phyloP scores from a whole-genome alignment of 1,140 invertebrate species.

The Mya arenaria region DNA sequence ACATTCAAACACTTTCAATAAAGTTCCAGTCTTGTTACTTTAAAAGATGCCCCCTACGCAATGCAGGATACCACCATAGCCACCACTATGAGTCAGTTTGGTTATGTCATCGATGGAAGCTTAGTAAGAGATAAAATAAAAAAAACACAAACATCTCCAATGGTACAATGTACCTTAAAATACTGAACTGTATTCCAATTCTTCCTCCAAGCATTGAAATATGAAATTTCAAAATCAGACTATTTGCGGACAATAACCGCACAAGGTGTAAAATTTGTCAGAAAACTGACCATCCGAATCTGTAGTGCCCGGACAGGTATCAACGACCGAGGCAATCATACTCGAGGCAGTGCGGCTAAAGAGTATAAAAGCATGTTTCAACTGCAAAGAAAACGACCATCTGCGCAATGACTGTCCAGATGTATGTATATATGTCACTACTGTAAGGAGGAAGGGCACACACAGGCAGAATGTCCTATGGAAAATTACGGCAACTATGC shows the following conservation, averaged over 20 bases:
- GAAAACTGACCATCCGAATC: neutral
- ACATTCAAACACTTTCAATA: too few relatives aligned
- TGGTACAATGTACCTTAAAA: neutral
- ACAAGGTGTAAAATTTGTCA: neutral
- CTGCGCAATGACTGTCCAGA: neutral
- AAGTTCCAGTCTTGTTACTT: too few relatives aligned
- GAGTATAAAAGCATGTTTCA: neutral
- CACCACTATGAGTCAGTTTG: neutral
- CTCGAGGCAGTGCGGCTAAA: neutral
- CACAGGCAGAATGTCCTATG: neutral
- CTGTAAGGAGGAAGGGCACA: neutral
- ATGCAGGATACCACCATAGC: too few relatives aligned
- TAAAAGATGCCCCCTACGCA: too few relatives aligned
- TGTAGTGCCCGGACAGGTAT: too few relatives aligned
- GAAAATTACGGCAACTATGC: neutral
- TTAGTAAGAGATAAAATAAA: neutral
- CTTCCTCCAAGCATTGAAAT: neutral
- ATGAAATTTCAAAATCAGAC: neutral
- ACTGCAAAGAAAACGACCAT: neutral
- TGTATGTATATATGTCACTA: too few relatives aligned
- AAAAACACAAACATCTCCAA: too few relatives aligned
- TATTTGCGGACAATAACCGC: neutral
- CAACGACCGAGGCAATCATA: neutral
- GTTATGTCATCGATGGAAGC: neutral
- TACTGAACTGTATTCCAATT: slow-evolving; percentile 1